Percentiles rank a stretch among this genome's conserved stretches.
These are phyloP conservation scores for Chrysogorgia sp. DNA, from an alignment of 92 coral and sea anemone species.

Conservation along the genomic window DNA sequence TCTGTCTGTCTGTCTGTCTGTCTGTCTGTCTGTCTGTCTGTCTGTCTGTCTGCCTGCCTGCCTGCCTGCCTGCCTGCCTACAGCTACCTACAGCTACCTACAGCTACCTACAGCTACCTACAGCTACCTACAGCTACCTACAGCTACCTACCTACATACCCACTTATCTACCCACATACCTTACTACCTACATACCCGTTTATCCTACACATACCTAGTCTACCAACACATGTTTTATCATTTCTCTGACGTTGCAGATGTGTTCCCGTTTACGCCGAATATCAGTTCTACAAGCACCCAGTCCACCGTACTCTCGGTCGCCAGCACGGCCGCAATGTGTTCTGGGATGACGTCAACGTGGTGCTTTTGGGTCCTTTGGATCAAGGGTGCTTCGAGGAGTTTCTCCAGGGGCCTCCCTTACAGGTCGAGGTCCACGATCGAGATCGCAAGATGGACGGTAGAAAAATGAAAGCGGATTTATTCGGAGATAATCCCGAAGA, in stretches of 20 bases:
- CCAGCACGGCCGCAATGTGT: constrained; percentile 84
- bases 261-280: constrained; percentile 74
- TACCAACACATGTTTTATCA: no score
- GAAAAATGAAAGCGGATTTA: constrained; percentile 76
- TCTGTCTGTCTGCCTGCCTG: no score
- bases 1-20: no score
- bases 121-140: no score
- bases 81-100: no score
- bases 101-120: no score
- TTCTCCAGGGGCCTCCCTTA: constrained; percentile 86
- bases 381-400: constrained; percentile 77
- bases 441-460: constrained; percentile 70
- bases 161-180: no score
- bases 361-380: constrained; percentile 86
- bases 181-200: no score
- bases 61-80: no score
- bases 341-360: constrained; percentile 90
- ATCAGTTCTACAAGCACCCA: constrained; percentile 85
- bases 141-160: no score
- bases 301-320: constrained; percentile 73
- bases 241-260: constrained; percentile 59
- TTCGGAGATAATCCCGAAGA: constrained; percentile 95
- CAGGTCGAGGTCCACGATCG: constrained; percentile 94
- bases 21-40: no score
- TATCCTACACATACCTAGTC: no score